phyloP scores from a whole-genome alignment of 2,113 vertebrate genomes.

The Rutilus rutilus region DNA sequence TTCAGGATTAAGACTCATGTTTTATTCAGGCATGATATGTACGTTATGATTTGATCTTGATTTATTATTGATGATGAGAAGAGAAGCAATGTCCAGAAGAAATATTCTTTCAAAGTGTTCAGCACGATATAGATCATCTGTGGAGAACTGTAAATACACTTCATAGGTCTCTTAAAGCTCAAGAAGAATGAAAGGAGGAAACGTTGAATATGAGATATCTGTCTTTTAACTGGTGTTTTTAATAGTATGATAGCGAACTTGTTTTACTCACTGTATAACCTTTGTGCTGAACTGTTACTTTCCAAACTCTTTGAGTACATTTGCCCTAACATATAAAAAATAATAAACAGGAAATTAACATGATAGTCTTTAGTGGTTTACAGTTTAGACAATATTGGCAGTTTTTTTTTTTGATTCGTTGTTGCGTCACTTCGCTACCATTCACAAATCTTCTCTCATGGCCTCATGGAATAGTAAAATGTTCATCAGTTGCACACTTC shows the following conservation, averaged over 20 bases:
- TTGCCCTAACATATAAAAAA: not conserved
- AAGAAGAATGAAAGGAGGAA: not conserved
- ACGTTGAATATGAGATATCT: not conserved
- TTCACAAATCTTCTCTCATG: too few species aligned
- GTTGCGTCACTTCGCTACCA: too few species aligned
- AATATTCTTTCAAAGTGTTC: slow-evolving; percentile 56
- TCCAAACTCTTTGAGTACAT: not conserved
- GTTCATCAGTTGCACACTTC: too few species aligned
- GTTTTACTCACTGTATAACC: not conserved
- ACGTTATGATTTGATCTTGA: slow-evolving; percentile 53
- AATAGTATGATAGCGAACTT: not conserved
- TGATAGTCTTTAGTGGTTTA: too few species aligned
- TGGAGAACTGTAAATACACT: slow-evolving; percentile 40
- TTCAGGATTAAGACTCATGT: slow-evolving; percentile 57
- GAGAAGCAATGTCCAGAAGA: slow-evolving; percentile 43
- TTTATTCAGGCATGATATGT: slow-evolving; percentile 52
- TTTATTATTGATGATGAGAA: slow-evolving; percentile 54
- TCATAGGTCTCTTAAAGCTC: slow-evolving; percentile 13
- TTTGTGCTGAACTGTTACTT: not conserved
- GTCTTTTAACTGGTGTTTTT: not conserved
- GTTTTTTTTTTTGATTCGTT: not conserved
- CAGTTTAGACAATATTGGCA: not conserved
- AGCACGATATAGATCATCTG: slow-evolving; percentile 49
- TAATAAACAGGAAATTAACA: not conserved
- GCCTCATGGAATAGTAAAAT: too few species aligned